Percentiles rank a stretch among this genome's conserved stretches.
These are phyloP conservation scores for Nyctibius bracteatus DNA, from an alignment of 2,113 vertebrate genomes.

Conservation along the genomic window DNA sequence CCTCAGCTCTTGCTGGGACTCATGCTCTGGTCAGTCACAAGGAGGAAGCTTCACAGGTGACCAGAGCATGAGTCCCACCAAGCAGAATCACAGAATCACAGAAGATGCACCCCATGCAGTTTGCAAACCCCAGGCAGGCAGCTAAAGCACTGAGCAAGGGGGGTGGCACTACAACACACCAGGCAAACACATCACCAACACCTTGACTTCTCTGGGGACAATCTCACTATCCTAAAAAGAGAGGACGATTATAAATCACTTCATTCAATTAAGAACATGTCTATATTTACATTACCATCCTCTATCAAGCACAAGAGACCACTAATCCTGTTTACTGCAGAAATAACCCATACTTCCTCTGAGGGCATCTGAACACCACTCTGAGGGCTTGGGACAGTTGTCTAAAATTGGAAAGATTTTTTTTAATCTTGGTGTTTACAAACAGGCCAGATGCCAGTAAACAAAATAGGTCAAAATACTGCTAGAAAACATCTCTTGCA, in stretches of 20 bases:
- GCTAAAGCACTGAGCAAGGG: neutral
- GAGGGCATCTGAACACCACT: neutral
- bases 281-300: neutral
- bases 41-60: neutral
- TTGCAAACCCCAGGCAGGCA: neutral
- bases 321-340: neutral
- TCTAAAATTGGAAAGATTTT: neutral
- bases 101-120: neutral
- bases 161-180: neutral
- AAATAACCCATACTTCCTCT: neutral
- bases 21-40: neutral
- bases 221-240: neutral
- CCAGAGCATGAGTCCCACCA: neutral
- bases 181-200: neutral
- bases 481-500: neutral
- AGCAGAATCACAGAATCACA: no score
- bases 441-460: neutral
- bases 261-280: neutral
- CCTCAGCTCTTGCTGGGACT: neutral
- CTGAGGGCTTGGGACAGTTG: neutral
- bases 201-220: neutral
- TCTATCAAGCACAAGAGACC: neutral
- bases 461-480: neutral
- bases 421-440: neutral
- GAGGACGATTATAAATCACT: neutral